Evolutionary conservation across 2,113 vertebrate species (phyloP).

Genomic region (Engystomops pustulosus): DNA sequence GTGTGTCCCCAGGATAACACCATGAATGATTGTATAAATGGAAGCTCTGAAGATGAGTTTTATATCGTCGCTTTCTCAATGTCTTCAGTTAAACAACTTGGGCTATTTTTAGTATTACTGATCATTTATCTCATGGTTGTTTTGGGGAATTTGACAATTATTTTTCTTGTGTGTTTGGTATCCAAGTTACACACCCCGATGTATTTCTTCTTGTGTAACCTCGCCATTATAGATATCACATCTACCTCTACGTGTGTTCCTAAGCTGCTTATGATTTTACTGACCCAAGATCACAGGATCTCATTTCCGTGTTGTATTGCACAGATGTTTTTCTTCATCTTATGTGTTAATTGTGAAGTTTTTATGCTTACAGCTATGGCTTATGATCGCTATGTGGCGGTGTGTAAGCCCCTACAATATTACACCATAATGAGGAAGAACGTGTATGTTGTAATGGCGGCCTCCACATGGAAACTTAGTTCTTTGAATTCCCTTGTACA

Average conservation of each 20-base stretch:
- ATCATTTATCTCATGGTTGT: neutral
- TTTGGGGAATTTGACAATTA: neutral
- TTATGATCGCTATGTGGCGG: conserved; percentile 67
- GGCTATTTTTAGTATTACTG: neutral
- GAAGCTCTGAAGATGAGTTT: neutral
- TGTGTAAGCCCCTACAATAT: conserved; percentile 66
- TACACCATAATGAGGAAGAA: conserved; percentile 60
- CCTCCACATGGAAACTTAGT: conserved; percentile 56
- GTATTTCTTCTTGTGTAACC: conserved; percentile 39
- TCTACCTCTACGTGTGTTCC: conserved; percentile 39
- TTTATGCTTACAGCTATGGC: conserved; percentile 66
- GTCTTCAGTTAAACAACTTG: neutral
- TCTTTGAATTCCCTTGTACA: neutral
- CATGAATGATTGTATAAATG: neutral
- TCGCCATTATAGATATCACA: neutral
- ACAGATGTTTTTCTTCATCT: conserved; percentile 65
- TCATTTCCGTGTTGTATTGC: conserved; percentile 61
- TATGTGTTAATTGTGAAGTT: conserved; percentile 56
- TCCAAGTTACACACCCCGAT: conserved; percentile 30
- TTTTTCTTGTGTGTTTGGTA: neutral
- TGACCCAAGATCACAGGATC: conserved; percentile 58
- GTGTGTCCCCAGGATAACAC: neutral
- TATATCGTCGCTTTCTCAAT: neutral
- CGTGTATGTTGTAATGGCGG: conserved; percentile 46
- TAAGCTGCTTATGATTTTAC: conserved; percentile 59